These are phyloP conservation scores for Etheostoma spectabile DNA, from an alignment of 2,113 vertebrate species.

Conservation along the genomic window DNA sequence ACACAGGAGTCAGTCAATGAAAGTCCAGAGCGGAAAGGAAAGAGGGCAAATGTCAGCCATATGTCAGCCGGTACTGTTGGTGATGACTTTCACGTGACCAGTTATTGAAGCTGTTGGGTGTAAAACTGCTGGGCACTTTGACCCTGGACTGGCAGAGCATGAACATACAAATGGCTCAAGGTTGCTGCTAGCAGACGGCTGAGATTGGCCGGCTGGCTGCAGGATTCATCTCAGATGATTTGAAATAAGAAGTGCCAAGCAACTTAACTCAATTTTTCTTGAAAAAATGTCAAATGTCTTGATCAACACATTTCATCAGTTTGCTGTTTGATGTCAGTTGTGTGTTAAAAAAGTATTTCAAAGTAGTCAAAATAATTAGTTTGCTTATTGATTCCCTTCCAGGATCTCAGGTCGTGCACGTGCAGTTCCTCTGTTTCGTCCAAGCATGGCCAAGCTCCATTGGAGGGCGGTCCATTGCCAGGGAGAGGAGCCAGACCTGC, in stretches of 20 bases:
- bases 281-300: too few species aligned
- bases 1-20: constrained; percentile 65
- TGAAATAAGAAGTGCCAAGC: not conserved
- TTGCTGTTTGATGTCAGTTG: not conserved
- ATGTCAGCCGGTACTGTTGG: constrained; percentile 52
- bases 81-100: constrained; percentile 58
- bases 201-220: not conserved
- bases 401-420: constrained; percentile 87
- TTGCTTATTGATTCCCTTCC: constrained; percentile 35
- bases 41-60: constrained; percentile 65
- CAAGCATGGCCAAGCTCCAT: constrained; percentile 83
- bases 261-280: not conserved
- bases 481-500: constrained; percentile 89
- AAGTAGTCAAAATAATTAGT: not conserved
- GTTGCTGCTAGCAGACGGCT: constrained; percentile 2
- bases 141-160: constrained; percentile 25
- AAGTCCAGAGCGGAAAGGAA: constrained; percentile 30
- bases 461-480: constrained; percentile 89
- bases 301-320: not conserved
- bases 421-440: constrained; percentile 79
- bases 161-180: constrained; percentile 27
- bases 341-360: not conserved
- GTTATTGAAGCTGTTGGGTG: constrained; percentile 61
- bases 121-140: constrained; percentile 34
- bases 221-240: constrained; percentile 5